Percentiles rank a stretch among this genome's conserved stretches.
Conservation (phyloP, 2,797 vertebrate genomes). For the Remorina albescens region DNA sequence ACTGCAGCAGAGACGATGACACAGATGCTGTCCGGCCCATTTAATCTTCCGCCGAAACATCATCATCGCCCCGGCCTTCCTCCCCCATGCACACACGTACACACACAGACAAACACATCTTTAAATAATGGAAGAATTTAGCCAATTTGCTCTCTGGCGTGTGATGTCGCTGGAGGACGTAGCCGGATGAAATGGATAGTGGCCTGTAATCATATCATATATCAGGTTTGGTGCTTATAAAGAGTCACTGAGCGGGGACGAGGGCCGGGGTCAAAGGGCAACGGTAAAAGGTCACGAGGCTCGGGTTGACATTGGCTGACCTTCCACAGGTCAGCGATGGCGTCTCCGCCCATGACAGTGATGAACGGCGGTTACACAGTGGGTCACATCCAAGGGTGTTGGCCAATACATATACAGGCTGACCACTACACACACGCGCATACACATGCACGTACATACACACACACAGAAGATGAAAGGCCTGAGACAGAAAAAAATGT, state of each 20-base stretch:
- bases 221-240: constrained; percentile 42
- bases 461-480: background rate
- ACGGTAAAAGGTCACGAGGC: constrained; percentile 77
- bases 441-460: constrained; percentile 9
- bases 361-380: constrained; percentile 73
- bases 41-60: constrained; percentile 65
- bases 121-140: constrained; percentile 18
- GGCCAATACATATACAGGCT: constrained; percentile 42
- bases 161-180: background rate
- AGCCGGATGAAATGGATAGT: constrained; percentile 43
- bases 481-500: background rate
- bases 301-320: constrained; percentile 80
- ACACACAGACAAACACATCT: background rate
- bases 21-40: constrained; percentile 70
- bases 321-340: constrained; percentile 76
- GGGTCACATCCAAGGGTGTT: constrained; percentile 58
- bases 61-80: constrained; percentile 36
- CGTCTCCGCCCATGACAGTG: constrained; percentile 80
- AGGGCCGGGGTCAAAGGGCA: constrained; percentile 57
- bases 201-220: constrained; percentile 46
- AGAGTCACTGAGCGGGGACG: constrained; percentile 38
- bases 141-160: background rate
- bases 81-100: background rate
- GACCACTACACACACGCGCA: constrained; percentile 29
- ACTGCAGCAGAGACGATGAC: constrained; percentile 54